These are phyloP conservation scores for Heliconius congener DNA, from an alignment of 1,140 invertebrate genomes.

Conservation along the genomic window DNA sequence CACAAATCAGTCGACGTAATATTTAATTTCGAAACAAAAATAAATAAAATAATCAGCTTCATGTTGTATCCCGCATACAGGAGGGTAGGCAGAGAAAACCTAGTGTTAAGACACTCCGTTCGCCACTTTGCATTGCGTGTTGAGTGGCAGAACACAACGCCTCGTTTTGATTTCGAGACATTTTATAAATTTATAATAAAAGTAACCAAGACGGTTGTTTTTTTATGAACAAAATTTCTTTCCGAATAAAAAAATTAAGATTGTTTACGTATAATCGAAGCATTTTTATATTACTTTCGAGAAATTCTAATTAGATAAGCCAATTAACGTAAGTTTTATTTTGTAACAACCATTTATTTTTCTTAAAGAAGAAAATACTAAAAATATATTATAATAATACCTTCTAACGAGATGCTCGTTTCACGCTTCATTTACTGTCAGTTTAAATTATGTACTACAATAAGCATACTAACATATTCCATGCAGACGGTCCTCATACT, in stretches of 20 bases:
- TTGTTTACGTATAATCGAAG: not conserved
- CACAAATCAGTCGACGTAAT: too few relatives aligned
- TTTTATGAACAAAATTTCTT: too few relatives aligned
- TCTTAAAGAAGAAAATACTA: not conserved
- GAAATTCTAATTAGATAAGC: slow-evolving; percentile 16
- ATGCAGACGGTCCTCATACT: slow-evolving; percentile 45
- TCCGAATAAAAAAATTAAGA: not conserved
- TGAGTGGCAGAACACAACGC: too few relatives aligned
- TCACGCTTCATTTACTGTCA: slow-evolving; percentile 17
- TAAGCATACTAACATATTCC: slow-evolving; percentile 46
- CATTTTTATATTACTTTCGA: not conserved
- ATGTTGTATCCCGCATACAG: too few relatives aligned
- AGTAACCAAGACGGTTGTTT: too few relatives aligned
- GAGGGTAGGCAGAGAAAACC: too few relatives aligned
- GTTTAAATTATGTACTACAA: slow-evolving; percentile 26
- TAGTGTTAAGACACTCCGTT: too few relatives aligned
- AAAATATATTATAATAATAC: not conserved
- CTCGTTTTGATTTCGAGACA: too few relatives aligned
- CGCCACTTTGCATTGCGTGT: too few relatives aligned
- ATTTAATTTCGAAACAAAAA: too few relatives aligned
- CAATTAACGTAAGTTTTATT: not conserved
- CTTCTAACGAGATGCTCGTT: not conserved
- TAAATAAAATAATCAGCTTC: too few relatives aligned
- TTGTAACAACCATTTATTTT: not conserved
- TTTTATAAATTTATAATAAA: not conserved